phyloP scores from a whole-genome alignment of 2,113 vertebrate species.

The Mormoops blainvillei region DNA sequence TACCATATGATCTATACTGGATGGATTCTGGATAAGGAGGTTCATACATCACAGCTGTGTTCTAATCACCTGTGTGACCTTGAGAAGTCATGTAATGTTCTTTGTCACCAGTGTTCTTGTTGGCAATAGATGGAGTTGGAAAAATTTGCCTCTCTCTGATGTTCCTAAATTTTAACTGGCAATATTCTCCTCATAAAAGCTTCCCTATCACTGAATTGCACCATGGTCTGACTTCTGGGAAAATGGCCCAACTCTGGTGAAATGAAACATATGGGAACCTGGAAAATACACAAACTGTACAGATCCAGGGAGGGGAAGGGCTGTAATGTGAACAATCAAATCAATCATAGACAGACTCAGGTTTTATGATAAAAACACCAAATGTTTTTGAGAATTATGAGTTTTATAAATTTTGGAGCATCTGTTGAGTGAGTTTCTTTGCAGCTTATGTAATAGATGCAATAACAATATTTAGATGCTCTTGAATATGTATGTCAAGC shows the following conservation, averaged over 20 bases:
- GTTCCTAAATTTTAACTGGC: neutral
- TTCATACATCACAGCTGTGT: neutral
- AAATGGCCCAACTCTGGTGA: neutral
- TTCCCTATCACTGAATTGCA: neutral
- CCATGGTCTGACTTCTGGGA: neutral
- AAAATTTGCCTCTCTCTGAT: neutral
- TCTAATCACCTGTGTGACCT: neutral
- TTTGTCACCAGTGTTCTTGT: neutral
- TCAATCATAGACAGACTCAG: constrained; percentile 1
- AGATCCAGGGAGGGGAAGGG: neutral
- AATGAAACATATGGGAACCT: neutral
- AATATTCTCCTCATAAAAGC: neutral
- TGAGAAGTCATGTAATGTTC: neutral
- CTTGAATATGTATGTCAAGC: constrained; percentile 62
- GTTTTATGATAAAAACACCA: constrained; percentile 53
- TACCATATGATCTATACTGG: neutral
- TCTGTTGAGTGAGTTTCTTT: constrained; percentile 58
- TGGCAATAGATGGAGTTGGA: neutral
- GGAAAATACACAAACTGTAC: neutral
- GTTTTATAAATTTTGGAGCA: constrained; percentile 63
- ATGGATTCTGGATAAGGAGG: neutral
- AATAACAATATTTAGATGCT: constrained; percentile 67
- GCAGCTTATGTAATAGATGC: constrained; percentile 58
- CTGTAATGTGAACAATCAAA: constrained; percentile 45
- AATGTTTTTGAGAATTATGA: constrained; percentile 58